Percentiles rank a stretch among this genome's conserved stretches.
These are phyloP conservation scores for Xenentodon cancila DNA, from an alignment of 2,797 vertebrate genomes.

Conservation along the genomic window DNA sequence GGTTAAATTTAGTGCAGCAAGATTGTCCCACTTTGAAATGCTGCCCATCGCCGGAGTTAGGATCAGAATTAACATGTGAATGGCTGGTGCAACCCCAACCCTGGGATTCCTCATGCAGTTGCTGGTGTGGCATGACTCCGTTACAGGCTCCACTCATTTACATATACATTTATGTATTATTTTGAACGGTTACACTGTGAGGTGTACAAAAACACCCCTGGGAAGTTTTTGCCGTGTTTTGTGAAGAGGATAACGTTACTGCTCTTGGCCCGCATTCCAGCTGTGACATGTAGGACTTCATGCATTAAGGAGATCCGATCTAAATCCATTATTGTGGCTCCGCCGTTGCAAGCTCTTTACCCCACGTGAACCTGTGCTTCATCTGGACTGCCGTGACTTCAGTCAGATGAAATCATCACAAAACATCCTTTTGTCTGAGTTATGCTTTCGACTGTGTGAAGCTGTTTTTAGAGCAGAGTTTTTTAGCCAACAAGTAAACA, in stretches of 20 bases:
- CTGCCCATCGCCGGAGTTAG: conserved; percentile 20
- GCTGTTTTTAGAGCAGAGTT: conserved; percentile 32
- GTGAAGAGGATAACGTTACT: conserved; percentile 33
- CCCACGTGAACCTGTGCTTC: conserved; percentile 28
- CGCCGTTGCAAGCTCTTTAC: conserved; percentile 19
- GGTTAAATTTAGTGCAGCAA: not conserved
- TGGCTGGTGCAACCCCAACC: conserved; percentile 28
- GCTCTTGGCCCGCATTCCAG: conserved; percentile 45
- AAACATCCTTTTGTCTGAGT: conserved; percentile 3
- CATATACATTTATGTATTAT: conserved; percentile 22
- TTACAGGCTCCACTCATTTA: conserved; percentile 47
- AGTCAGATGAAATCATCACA: not conserved
- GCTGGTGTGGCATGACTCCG: conserved; percentile 38
- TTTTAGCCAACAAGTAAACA: conserved; percentile 49
- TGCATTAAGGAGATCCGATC: conserved; percentile 61
- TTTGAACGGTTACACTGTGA: conserved; percentile 13
- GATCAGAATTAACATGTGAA: conserved; percentile 51
- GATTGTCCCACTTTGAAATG: conserved; percentile 16
- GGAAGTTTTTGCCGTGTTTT: conserved; percentile 19
- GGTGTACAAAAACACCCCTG: conserved; percentile 31
- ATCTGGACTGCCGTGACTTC: conserved; percentile 18
- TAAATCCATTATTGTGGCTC: conserved; percentile 55
- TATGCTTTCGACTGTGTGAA: not conserved
- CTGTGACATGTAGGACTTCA: conserved; percentile 44
- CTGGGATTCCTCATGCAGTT: conserved; percentile 28